Conservation (phyloP, 1,140 invertebrate genomes). For the Lordiphosa mommai region DNA sequence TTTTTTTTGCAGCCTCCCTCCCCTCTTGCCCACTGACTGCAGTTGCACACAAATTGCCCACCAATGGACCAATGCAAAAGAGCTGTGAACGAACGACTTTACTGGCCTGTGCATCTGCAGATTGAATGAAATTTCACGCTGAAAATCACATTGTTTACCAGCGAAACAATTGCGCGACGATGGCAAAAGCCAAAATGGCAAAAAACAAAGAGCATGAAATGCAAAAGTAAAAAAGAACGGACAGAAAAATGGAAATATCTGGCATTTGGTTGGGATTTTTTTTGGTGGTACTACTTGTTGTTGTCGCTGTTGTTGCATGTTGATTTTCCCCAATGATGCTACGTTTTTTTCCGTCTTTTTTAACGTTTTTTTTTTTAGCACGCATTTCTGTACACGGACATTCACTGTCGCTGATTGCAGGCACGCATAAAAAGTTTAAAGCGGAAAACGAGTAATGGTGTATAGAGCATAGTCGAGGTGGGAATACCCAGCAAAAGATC, state of each 20-base stretch:
- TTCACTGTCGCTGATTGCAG: constrained; percentile 62
- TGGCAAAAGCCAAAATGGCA: constrained; percentile 13
- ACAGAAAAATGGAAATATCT: constrained; percentile 18
- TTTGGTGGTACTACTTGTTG: constrained; percentile 14
- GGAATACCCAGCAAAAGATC: constrained; percentile 4
- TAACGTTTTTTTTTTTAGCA: constrained; percentile 28
- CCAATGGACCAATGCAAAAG: constrained; percentile 23
- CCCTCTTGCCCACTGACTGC: no score
- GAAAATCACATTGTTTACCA: constrained; percentile 70
- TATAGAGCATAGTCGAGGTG: neutral
- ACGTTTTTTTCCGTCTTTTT: constrained; percentile 7
- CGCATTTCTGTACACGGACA: constrained; percentile 40
- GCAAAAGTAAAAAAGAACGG: neutral
- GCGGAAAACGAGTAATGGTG: neutral
- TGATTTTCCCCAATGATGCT: constrained; percentile 43
- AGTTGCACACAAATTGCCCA: constrained; percentile 47
- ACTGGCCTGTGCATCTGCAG: constrained; percentile 3
- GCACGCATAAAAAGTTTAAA: constrained; percentile 55
- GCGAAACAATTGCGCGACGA: constrained; percentile 46
- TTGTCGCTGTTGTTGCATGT: constrained; percentile 50
- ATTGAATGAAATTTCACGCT: constrained; percentile 76
- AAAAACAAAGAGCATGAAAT: constrained; percentile 15
- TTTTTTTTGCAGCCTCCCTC: constrained; percentile 20
- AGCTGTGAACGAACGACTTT: neutral
- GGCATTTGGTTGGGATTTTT: constrained; percentile 27